Conservation (phyloP, 2,797 vertebrate species). For the Centropyge bicolor region DNA sequence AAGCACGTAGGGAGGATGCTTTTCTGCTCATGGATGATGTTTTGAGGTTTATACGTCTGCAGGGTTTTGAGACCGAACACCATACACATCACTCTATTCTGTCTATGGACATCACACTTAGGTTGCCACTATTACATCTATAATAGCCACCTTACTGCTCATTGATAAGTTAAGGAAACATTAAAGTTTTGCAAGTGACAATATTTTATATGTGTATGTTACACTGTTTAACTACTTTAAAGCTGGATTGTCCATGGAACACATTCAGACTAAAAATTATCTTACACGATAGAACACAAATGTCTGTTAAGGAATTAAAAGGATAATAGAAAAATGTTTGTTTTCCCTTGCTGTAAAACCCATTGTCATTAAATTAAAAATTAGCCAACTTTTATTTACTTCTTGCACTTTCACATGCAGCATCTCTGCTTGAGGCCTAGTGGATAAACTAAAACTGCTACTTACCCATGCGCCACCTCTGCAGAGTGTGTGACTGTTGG, state of each 20-base stretch:
- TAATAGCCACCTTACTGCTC: too few relatives aligned
- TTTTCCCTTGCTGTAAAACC: background rate
- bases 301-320: background rate
- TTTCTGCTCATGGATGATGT: too few relatives aligned
- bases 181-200: too few relatives aligned
- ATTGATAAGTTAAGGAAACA: too few relatives aligned
- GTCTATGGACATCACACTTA: too few relatives aligned
- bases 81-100: too few relatives aligned
- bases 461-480: constrained; percentile 93
- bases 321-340: background rate
- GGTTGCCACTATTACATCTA: too few relatives aligned
- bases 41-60: too few relatives aligned
- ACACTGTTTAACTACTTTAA: background rate
- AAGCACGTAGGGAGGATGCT: too few relatives aligned
- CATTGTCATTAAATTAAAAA: background rate
- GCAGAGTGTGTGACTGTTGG: constrained; percentile 92
- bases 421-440: background rate
- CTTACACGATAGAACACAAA: background rate
- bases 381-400: background rate
- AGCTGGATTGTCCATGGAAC: background rate
- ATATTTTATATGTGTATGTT: too few relatives aligned
- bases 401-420: background rate
- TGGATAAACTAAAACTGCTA: background rate
- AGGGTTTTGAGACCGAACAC: too few relatives aligned
- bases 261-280: background rate